Evolutionary conservation across 2,797 vertebrate species (phyloP), one percentile per base, ranked within the genome.

Genomic region (Onychomys leucogaster): DNA sequence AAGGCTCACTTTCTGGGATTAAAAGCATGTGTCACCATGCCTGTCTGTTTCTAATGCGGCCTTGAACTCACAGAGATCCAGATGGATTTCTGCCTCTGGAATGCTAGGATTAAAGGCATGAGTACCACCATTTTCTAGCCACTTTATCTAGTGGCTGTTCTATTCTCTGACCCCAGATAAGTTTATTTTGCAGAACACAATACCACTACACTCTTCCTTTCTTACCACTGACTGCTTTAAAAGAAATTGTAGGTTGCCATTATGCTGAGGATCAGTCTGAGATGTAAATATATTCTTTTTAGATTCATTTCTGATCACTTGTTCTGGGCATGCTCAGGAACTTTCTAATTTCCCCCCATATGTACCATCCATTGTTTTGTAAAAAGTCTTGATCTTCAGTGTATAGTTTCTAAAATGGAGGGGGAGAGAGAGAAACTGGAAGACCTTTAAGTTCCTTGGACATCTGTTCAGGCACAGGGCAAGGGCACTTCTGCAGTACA

Each of bases 401-500:
- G 19, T 59, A 34, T 59, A 41, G 0, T 11, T 59, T 29, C 14
- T 41, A 81, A 91, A 69, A 32, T 23, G n/a, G 1, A 6, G 6
- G 4, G 61, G 0, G 14, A 8, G 5, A 52, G 52, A 25, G 14
- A 67, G 5, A 29, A 55, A 34, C 46, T 9, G 5, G 1, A 1
- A 59, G 11, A 5, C 11, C n/a, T 41, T 82, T 25, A 37, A 59
- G 21, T 59, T 37, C 55, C 80, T 9, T 27, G 12, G 6, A 23
- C 2, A 57, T 55, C 9, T 81, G 34, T 34, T 52, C 29, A n/a
- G 14, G 6, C 25, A 80, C 46, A 78, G 8, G 10, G 32, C 14
- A 57, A 80, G 52, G 32, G 19, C 19, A 59, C 6, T 61, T 83
- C 57, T 61, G 37, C 13, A 9, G 14, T 41, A 3, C 13, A 29